Base-by-base conservation (phyloP, 2,797 vertebrate genomes). In the Gymnocypris eckloni region DNA sequence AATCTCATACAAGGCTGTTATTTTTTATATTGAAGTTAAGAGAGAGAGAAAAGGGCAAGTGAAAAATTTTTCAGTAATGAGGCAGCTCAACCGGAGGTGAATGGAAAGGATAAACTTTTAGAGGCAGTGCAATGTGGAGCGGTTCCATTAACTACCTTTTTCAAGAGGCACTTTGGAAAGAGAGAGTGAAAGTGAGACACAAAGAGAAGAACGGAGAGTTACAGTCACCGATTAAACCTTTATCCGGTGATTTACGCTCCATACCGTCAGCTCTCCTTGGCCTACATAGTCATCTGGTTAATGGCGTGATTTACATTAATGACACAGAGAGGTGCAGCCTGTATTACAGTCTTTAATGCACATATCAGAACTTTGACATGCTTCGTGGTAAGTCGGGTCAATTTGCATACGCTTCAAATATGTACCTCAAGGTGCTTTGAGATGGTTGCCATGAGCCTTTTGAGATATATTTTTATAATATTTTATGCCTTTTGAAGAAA, bases 241-340 rank as follows among this genome's bases (percentile, higher is more conserved):
- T 86, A 80, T 66, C 50, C 25, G 48, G 71, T 86, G 78, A 90
- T 87, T 87, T 84, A 88, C 20, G 11, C 67, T 82, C 54, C 70
- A 61, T 73, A 86, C 70, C 79, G 67, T 71, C 71, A 86, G 61
- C 20, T 25, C 81, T 82, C 25, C 3, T 13, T 18, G 25, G 54
- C 22, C 25, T 37, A 59, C 11, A 13, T 67, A 72, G 20, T 69
- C 83, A 69, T 82, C 66, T 78, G 81, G 66, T 75, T 79, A 86
- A 78, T 66, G 67, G 72, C 39, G 69, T 88, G 87, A 87, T 79
- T 45, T 69, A 82, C 69, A 73, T 81, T 86, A 86, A 86, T n/a
- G 67, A 79, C 83, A 25, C 37, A 59, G 82, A 61, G 39, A 79
- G 64, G 33, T 61, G 41, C 54, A 52, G 71, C 83, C 39, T 20